phyloP scores from a whole-genome alignment of 2,888 invertebrate species.

The Apeira syringaria region DNA sequence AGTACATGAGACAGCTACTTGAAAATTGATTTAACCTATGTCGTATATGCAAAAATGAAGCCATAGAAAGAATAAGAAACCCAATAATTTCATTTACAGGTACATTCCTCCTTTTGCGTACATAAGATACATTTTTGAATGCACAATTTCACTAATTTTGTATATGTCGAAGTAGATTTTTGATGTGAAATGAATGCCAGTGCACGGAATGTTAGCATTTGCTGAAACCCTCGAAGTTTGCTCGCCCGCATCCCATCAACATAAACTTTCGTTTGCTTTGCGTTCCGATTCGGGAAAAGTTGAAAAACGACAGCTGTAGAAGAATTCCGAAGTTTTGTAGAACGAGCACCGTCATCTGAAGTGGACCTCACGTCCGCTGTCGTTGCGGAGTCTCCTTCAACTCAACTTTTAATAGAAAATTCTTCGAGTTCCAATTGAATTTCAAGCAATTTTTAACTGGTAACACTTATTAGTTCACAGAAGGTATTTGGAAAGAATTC shows the following conservation, averaged over 20 bases:
- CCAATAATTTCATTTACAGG: too few relatives aligned
- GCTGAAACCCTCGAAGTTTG: too few relatives aligned
- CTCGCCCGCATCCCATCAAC: not conserved
- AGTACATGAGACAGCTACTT: too few relatives aligned
- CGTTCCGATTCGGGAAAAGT: not conserved
- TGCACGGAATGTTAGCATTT: too few relatives aligned
- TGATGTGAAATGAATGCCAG: too few relatives aligned
- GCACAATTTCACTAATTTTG: too few relatives aligned
- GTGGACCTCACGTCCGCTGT: not conserved
- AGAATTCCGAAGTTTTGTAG: not conserved
- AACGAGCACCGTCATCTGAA: not conserved
- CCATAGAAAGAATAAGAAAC: too few relatives aligned
- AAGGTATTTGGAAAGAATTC: not conserved
- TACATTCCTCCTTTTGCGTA: too few relatives aligned
- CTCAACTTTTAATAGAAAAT: constrained; percentile 7
- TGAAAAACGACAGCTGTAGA: constrained; percentile 7
- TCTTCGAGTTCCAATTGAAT: constrained; percentile 6
- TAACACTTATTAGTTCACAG: constrained; percentile 1
- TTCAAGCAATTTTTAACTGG: constrained; percentile 3
- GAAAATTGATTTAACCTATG: too few relatives aligned
- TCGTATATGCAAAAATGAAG: too few relatives aligned
- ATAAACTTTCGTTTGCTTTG: not conserved
- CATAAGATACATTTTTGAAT: too few relatives aligned
- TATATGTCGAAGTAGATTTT: too few relatives aligned
- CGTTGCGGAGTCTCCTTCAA: not conserved